Evolutionary conservation across 2,888 invertebrate species (phyloP).

Genomic region (Drosophila ezoana): DNA sequence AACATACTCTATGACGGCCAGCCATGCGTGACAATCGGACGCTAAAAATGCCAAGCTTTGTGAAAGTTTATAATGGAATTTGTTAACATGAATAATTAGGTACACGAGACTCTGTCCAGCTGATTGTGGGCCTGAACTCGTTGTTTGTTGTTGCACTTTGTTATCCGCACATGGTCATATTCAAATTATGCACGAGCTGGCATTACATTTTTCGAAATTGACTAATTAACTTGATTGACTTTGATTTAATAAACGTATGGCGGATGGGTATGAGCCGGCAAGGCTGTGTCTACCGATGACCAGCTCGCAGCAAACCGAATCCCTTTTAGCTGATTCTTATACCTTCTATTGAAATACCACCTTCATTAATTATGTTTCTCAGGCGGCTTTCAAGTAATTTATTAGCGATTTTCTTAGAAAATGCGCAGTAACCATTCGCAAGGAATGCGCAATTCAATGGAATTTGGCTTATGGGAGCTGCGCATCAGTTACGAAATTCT

Average conservation of each 20-base stretch:
- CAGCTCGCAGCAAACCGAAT: constrained; percentile 2
- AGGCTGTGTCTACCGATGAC: constrained; percentile 14
- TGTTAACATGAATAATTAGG: constrained; percentile 73
- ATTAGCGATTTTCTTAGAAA: constrained; percentile 18
- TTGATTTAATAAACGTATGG: constrained; percentile 60
- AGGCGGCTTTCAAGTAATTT: constrained; percentile 19
- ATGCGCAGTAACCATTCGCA: background rate
- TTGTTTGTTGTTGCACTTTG: constrained; percentile 16
- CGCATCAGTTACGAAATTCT: constrained; percentile 2
- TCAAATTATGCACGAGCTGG: constrained; percentile 58
- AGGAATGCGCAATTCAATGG: constrained; percentile 22
- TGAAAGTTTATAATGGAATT: constrained; percentile 75
- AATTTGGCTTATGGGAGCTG: background rate
- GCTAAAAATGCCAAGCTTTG: constrained; percentile 10
- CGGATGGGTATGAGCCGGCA: constrained; percentile 1
- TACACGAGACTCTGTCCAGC: constrained; percentile 33
- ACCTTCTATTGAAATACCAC: background rate
- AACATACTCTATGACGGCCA: constrained; percentile 1
- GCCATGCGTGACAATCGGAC: constrained; percentile 52
- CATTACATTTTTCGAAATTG: constrained; percentile 47
- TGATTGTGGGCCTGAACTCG: background rate
- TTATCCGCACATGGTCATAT: background rate
- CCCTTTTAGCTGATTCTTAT: constrained; percentile 19
- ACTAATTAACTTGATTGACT: constrained; percentile 69
- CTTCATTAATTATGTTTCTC: constrained; percentile 5